phyloP scores from a whole-genome alignment of 2,888 invertebrate species.

The Troides helena region DNA sequence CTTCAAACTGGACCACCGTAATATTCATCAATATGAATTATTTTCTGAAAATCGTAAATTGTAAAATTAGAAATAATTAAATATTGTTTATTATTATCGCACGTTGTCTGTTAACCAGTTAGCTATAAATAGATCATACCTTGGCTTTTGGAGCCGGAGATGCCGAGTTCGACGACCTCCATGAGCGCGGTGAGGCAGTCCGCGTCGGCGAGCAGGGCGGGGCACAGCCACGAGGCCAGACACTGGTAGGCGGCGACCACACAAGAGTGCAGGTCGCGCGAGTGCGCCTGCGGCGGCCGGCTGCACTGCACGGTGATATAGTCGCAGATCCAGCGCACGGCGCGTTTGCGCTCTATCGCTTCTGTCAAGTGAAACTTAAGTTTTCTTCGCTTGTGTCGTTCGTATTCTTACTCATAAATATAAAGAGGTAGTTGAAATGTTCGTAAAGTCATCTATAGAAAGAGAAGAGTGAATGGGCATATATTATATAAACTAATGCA shows the following conservation, averaged over 20 bases:
- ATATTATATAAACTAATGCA: too few species aligned
- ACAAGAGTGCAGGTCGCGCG: slow-evolving; percentile 95
- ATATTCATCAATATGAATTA: too few species aligned
- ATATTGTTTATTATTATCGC: neutral
- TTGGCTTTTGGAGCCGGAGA: slow-evolving; percentile 95
- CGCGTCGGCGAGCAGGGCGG: slow-evolving; percentile 94
- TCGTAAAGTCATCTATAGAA: too few species aligned
- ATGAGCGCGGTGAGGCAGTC: slow-evolving; percentile 95
- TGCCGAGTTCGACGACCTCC: slow-evolving; percentile 98
- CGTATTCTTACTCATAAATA: too few species aligned
- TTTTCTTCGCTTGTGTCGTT: too few species aligned
- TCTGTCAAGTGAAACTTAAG: slow-evolving; percentile 72
- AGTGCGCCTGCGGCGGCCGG: slow-evolving; percentile 95
- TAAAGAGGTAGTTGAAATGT: too few species aligned
- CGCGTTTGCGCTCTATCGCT: slow-evolving; percentile 92
- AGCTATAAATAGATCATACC: slow-evolving; percentile 56
- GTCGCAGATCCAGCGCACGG: slow-evolving; percentile 98
- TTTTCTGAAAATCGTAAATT: too few species aligned
- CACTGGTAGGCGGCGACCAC: slow-evolving; percentile 96
- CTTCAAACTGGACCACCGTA: too few species aligned
- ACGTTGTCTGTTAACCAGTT: neutral
- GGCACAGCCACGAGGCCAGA: slow-evolving; percentile 94
- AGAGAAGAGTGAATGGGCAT: too few species aligned
- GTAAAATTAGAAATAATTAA: too few species aligned
- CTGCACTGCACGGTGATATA: slow-evolving; percentile 98